phyloP scores from a whole-genome alignment of 2,888 invertebrate species.

The Hyppa rectilinea region DNA sequence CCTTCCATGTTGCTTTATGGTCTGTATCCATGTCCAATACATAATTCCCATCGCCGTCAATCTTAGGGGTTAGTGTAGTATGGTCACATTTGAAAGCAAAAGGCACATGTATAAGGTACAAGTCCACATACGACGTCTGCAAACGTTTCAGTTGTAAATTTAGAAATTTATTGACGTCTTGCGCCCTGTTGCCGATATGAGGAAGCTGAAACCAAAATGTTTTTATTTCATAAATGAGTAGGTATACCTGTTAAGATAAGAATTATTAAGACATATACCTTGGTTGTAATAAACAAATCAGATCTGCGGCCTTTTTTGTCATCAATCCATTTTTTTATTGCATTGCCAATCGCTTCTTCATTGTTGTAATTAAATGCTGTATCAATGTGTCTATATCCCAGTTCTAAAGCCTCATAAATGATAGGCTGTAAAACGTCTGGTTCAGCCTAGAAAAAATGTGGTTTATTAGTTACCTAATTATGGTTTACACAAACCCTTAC shows the following conservation, averaged over 20 bases:
- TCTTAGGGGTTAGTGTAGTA: constrained; percentile 88
- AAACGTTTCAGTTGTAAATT: constrained; percentile 92
- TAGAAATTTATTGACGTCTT: constrained; percentile 92
- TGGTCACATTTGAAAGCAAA: constrained; percentile 92
- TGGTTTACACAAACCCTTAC: background rate
- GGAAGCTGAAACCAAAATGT: constrained; percentile 90
- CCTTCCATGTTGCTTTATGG: constrained; percentile 94
- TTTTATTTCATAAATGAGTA: background rate
- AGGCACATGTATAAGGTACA: constrained; percentile 95
- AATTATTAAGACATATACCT: constrained; percentile 89
- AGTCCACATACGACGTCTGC: constrained; percentile 93
- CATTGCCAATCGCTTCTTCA: constrained; percentile 93
- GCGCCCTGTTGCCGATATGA: constrained; percentile 92
- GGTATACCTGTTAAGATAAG: background rate
- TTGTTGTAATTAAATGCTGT: constrained; percentile 95
- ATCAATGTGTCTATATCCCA: constrained; percentile 94
- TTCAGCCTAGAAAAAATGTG: constrained; percentile 86
- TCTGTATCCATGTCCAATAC: constrained; percentile 91
- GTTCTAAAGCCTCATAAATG: constrained; percentile 92
- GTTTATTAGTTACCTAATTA: constrained; percentile 41
- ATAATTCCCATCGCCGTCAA: constrained; percentile 91
- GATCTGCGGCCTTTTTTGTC: constrained; percentile 92
- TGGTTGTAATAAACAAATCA: constrained; percentile 95
- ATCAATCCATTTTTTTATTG: constrained; percentile 92
- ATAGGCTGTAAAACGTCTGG: constrained; percentile 92